Base-by-base conservation (phyloP, 2,113 vertebrate genomes). In the Hyperopisus bebe region DNA sequence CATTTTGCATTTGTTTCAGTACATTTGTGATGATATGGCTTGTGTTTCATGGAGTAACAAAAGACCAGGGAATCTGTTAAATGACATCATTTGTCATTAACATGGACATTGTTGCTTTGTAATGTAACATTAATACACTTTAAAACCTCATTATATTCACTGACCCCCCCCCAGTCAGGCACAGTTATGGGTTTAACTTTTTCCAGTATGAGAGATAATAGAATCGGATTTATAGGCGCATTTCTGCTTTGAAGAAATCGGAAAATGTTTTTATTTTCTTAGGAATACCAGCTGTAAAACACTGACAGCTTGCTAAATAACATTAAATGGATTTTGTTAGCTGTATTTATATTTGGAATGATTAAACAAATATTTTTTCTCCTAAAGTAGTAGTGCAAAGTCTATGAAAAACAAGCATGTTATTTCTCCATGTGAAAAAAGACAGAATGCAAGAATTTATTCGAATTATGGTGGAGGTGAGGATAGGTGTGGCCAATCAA, bases 1-100 rank as follows among this genome's bases (percentile, higher is more conserved):
- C n/a, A 84, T 84, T 84, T 47, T 44, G 82, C 44, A 84, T 84
- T 47, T 84, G 39, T 84, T 24, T 84, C 82, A 84, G 42, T 84
- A 46, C 82, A 44, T 84, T 11, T 84, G 21, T 47, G 74, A n/a
- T 83, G 42, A 44, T 84, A 44, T 2, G 8, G 17, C 44, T 42
- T n/a, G 82, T n/a, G 21, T 84, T 47, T 24, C 21, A 24, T 84
- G 44, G 39, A 47, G 15, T 82, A 82, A 44, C 15, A 82, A 82
- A 82, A 82, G 77, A 82, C 8, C 77, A 44, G 77, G 42, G 15
- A 82, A 42, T 44, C 82, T n/a, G 8, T 84, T 42, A 80, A 84
- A 84, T 84, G 21, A 31, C 19, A 70, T 66, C 74, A 80, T 82
- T 82, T 47, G 35, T 84, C 82, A 42, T 80, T 15, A 80, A 42